phyloP scores from a whole-genome alignment of 2,888 invertebrate genomes.

The Machimus rusticus region DNA sequence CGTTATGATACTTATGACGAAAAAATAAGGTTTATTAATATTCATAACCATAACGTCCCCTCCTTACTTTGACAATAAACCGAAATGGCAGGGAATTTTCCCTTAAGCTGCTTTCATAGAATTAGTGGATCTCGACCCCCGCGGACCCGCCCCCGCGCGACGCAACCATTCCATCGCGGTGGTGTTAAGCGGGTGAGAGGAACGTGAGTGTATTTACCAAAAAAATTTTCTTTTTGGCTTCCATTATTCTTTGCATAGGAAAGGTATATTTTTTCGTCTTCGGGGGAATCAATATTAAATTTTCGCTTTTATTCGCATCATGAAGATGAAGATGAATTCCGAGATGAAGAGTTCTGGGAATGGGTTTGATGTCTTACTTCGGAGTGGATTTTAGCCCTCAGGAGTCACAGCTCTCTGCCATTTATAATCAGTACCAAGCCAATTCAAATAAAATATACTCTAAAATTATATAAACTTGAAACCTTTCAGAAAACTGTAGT shows the following conservation, averaged over 20 bases:
- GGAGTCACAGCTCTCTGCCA: background rate
- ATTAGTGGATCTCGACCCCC: constrained; percentile 7
- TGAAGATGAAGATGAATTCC: background rate
- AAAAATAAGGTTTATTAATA: constrained; percentile 33
- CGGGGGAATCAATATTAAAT: background rate
- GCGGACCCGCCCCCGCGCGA: background rate
- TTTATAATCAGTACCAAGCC: background rate
- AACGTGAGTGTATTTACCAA: constrained; percentile 13
- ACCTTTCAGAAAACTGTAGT: too few relatives aligned
- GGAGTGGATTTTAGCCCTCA: background rate
- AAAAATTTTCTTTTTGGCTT: background rate
- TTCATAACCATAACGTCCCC: constrained; percentile 19
- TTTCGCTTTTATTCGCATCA: background rate
- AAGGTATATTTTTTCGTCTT: background rate
- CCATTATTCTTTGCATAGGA: background rate
- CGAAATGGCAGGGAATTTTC: constrained; percentile 11
- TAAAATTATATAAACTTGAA: background rate
- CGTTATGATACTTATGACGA: constrained; percentile 13
- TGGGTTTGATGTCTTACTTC: background rate
- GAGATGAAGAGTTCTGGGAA: background rate
- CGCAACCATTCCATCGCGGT: background rate
- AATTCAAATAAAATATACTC: background rate
- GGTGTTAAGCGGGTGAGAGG: background rate
- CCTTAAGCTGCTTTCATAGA: constrained; percentile 14
- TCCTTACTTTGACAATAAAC: constrained; percentile 29